A percentile compares a stretch with the other conserved stretches of the same genome.
Conservation (phyloP, 2,888 invertebrate genomes). For the Drosophila neonasuta region DNA sequence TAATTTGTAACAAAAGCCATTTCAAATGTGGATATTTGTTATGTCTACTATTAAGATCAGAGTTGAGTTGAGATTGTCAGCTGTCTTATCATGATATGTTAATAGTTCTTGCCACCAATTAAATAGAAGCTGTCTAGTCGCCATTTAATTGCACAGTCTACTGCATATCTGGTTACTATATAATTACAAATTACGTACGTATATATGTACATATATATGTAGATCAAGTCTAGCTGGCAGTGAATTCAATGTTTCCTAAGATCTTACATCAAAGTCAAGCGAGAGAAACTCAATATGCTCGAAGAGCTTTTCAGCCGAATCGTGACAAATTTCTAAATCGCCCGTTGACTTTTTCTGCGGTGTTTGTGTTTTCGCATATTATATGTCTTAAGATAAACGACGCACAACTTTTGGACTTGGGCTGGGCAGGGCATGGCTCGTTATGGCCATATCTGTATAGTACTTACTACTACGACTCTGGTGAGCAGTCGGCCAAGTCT, state of each 20-base stretch:
- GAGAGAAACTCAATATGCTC: conserved; percentile 40
- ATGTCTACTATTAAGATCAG: neutral
- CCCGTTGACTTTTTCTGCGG: conserved; percentile 15
- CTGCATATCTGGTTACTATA: conserved; percentile 1
- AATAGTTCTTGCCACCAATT: neutral
- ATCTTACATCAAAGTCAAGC: conserved; percentile 16
- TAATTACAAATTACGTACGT: conserved; percentile 4
- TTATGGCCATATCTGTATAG: conserved; percentile 50
- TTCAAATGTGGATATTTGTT: neutral
- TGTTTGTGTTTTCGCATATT: conserved; percentile 23
- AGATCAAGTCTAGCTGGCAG: neutral
- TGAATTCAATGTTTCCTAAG: neutral
- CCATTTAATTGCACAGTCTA: conserved; percentile 3
- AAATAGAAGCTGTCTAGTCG: conserved; percentile 2
- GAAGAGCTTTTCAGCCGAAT: conserved; percentile 34
- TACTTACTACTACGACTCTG: conserved; percentile 17
- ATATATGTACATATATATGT: neutral
- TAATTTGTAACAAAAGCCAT: neutral
- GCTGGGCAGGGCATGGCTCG: conserved; percentile 52
- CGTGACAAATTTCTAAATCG: conserved; percentile 67
- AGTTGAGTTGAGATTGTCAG: neutral
- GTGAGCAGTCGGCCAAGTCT: conserved; percentile 8
- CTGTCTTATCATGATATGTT: neutral
- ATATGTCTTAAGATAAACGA: conserved; percentile 48
- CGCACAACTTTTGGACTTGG: conserved; percentile 29